Base-by-base conservation (phyloP, 2,797 vertebrate species). In the Mareca strepera region DNA sequence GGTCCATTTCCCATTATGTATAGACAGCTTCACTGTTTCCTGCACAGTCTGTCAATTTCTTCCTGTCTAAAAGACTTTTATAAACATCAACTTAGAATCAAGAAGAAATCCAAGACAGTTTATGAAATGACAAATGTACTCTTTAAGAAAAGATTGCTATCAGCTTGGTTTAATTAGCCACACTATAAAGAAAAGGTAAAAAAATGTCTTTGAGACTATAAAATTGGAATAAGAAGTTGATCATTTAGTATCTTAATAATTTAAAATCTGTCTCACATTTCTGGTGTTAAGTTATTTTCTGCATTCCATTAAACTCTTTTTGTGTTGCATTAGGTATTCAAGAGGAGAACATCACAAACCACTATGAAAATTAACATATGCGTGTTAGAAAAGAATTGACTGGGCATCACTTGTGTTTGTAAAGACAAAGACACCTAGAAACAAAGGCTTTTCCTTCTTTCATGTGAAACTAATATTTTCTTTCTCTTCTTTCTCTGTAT, bases 161-260 rank as follows among this genome's bases (percentile, higher is more conserved):
- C 77, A 82, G 10, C 72, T 94, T 76, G 35, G 28, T 92, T 95
- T 86, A 94, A 91, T 95, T 90, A 96, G 23, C 17, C 43, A 41
- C 33, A 48, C 86, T 85, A 84, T 59, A 92, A 90, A 84, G 31
- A 87, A 87, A 92, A 69, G 14, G 14, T 93, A 94, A 86, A 77
- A 91, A 94, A 94, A 88, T 86, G 56, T 85, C 73, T 84, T 79
- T 69, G 59, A 67, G 77, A 82, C 25, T 86, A 58, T 94, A 90
- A 86, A 86, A 91, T 55, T 86, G 73, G 83, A 94, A 79, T n/a
- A 78, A 93, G 81, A 92, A 91, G 22, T 72, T 81, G 82, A 84
- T 91, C 8, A 84, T 93, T 88, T 94, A 66, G 48, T 85, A 39
- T 84, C 41, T 88, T 94, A 92, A 94, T 92, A 92, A 92, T 91